Base-by-base conservation (phyloP, 2,797 vertebrate genomes). In the Megalops cyprinoides region DNA sequence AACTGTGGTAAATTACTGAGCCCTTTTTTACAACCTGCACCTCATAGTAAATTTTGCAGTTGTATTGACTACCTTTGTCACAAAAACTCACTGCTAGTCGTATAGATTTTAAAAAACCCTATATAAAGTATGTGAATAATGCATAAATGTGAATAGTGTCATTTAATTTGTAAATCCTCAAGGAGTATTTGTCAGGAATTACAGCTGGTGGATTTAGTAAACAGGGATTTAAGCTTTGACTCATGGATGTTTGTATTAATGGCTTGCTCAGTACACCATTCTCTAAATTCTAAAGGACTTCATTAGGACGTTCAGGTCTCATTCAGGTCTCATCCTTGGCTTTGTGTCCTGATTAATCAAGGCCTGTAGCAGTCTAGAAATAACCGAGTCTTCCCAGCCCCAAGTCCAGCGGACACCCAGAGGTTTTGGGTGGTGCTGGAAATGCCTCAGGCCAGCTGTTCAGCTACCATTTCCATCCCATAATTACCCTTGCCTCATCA, bases 401-500 rank as follows among this genome's bases (percentile, higher is more conserved):
- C 37, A 15, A 28, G 73, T 53, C 20, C 37, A 58, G 51, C 10
- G 3, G 31, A 48, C 6, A 20, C 31, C 0, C n/a, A 34, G 34
- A 31, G 37, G 44, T 25, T 49, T 12, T 12, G 49, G 76, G 31
- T 6, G 55, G 31, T 48, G 31, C 49, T 34, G 65, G 18, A 46
- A 53, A 39, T 23, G 18, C 20, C 18, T 51, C 37, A 7, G 37
- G 58, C 73, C 71, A 60, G 55, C 73, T 65, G 71, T 76, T 81
- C 49, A 1, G 31, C 25, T 60, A n/a, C 73, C 53, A 44, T 62
- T 81, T 44, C 60, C 71, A 75, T 74, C 79, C 37, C 49, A 56
- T 62, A 81, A 81, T 75, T 75, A 76, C 39, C 55, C 39, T 18
- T 39, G 25, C 51, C 71, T 81, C 79, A 81, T 81, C 58, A 23